Evolutionary conservation across 2,113 vertebrate genomes (phyloP), one percentile per base, ranked within the genome.

Genomic region (Trogon melanurus): DNA sequence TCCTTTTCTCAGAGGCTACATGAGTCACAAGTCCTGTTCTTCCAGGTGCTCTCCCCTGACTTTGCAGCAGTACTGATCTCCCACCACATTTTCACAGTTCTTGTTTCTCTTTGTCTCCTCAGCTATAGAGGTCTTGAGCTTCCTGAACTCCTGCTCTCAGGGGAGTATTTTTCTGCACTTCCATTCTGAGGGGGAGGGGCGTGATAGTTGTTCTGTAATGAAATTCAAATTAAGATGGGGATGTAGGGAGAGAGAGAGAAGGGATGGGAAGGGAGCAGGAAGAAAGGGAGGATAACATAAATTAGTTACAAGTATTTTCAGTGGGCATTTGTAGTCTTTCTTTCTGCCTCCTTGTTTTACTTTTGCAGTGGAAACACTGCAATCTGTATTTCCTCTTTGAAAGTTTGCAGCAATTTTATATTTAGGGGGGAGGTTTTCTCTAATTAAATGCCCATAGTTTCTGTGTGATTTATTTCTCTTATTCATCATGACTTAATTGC

Each of bases 401-500:
- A 92, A 67, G 9, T 71, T 89, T 88, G 14, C n/a, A 12, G 4
- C 34, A 82, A 12, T 74, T 67, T 51, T 61, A 16, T 93, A 71
- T 29, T 76, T 70, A 81, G 32, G 0, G 2, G 8, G 5, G 8
- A 81, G 4, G 13, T 48, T 81, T 89, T 30, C n/a, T 79, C 38
- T 87, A 93, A 94, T 89, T 87, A 93, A 75, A 79, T 56, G 41
- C 48, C 75, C 11, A 48, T 26, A 26, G 13, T 81, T 96, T 64
- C 44, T 81, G 22, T 54, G 73, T 83, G 25, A 95, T 84, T 95
- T 94, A 74, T 89, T 93, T 93, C 30, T 87, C 20, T 87, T 88
- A 72, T 89, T 88, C 58, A 62, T 93, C 72, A 93, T 86, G 93
- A 93, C 23, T 29, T 88, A 88, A 90, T 83, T 82, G 50, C 47